Evolutionary conservation across 2,888 invertebrate species (phyloP).

Genomic region (Melanchra persicariae): DNA sequence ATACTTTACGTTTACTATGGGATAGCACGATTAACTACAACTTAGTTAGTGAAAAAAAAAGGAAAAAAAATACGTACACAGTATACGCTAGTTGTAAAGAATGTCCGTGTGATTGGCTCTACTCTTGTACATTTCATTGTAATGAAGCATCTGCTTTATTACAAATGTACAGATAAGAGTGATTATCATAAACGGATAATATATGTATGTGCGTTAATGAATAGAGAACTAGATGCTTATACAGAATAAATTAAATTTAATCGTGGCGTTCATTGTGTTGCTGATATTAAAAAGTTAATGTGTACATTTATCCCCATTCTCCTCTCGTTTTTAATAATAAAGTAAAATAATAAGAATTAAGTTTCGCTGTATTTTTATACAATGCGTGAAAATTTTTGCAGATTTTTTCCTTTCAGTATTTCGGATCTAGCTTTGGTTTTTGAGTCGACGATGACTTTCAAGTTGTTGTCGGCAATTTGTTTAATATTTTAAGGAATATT

Average conservation of each 20-base stretch:
- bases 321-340: slow-evolving; percentile 74
- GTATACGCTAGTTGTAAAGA: slow-evolving; percentile 89
- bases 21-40: slow-evolving; percentile 81
- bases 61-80: slow-evolving; percentile 87
- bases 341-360: slow-evolving; percentile 74
- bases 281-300: slow-evolving; percentile 68
- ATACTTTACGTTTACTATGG: slow-evolving; percentile 79
- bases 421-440: slow-evolving; percentile 54
- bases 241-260: slow-evolving; percentile 77
- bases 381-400: slow-evolving; percentile 60
- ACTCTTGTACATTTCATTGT: slow-evolving; percentile 64
- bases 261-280: slow-evolving; percentile 79
- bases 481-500: slow-evolving; percentile 80
- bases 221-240: slow-evolving; percentile 87
- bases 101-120: slow-evolving; percentile 73
- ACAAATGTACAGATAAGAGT: slow-evolving; percentile 63
- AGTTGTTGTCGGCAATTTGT: slow-evolving; percentile 72
- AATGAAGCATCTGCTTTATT: slow-evolving; percentile 58
- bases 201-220: slow-evolving; percentile 85
- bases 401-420: slow-evolving; percentile 41
- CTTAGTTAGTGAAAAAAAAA: slow-evolving; percentile 85
- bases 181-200: slow-evolving; percentile 71
- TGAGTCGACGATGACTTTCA: slow-evolving; percentile 20
- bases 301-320: slow-evolving; percentile 74
- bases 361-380: slow-evolving; percentile 87